A percentile compares a stretch with the other conserved stretches of the same genome.
Evolutionary conservation across 2,113 vertebrate genomes (phyloP).

Genomic region (Arothron firmamentum): DNA sequence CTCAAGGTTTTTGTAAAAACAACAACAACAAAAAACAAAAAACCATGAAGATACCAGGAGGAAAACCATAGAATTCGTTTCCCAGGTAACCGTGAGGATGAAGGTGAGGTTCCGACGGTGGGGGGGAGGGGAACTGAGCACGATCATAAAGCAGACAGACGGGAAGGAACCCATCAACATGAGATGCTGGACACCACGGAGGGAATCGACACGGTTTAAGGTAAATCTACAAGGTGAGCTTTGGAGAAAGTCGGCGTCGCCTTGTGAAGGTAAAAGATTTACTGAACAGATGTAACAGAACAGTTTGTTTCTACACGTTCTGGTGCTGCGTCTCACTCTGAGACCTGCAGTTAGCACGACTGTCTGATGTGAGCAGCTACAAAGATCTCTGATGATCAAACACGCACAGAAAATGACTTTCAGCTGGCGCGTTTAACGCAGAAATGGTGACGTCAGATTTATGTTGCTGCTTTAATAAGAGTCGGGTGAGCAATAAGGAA

Average conservation of each 20-base stretch:
- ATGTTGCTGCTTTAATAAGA: no score
- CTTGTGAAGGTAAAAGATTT: background rate
- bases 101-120: background rate
- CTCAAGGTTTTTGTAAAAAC: no score
- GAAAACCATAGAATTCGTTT: conserved; percentile 30
- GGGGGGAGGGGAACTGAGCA: conserved; percentile 19
- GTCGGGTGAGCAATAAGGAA: no score
- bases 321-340: no score
- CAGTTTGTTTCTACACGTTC: conserved; percentile 11
- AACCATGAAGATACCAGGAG: background rate
- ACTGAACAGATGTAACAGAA: conserved; percentile 29
- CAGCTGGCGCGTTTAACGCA: no score
- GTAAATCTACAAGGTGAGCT: conserved; percentile 13
- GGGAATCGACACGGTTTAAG: conserved; percentile 13
- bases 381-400: no score
- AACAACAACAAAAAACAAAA: background rate
- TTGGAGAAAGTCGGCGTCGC: conserved; percentile 19
- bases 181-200: background rate
- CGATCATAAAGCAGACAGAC: conserved; percentile 6
- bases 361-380: no score
- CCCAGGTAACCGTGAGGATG: conserved; percentile 47
- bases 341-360: no score
- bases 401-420: no score
- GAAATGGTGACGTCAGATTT: no score
- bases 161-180: conserved; percentile 16